These are phyloP conservation scores for Osmoderma eremita DNA, from an alignment of 2,888 invertebrate genomes.

Conservation along the genomic window DNA sequence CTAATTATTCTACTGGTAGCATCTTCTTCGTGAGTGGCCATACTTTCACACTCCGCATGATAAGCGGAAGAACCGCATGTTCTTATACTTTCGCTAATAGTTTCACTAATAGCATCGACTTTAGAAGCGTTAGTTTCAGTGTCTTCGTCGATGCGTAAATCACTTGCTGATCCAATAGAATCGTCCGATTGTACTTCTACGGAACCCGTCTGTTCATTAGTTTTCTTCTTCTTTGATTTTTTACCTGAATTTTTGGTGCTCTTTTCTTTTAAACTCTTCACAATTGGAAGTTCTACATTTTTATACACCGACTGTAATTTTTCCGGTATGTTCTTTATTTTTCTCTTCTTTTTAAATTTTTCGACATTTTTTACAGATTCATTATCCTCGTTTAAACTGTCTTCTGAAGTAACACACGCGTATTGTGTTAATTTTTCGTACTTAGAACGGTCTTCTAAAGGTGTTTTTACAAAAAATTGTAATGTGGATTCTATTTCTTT, in stretches of 20 bases:
- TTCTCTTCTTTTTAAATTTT: slow-evolving; percentile 58
- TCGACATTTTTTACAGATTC: slow-evolving; percentile 60
- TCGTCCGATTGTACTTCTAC: slow-evolving; percentile 70
- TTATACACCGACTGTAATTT: slow-evolving; percentile 68
- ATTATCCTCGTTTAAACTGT: slow-evolving; percentile 64
- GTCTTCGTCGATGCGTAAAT: slow-evolving; percentile 70
- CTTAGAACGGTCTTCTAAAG: slow-evolving; percentile 77
- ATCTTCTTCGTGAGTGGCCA: slow-evolving; percentile 72
- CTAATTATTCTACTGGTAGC: slow-evolving; percentile 65
- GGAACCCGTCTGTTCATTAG: slow-evolving; percentile 50
- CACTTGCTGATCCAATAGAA: slow-evolving; percentile 79
- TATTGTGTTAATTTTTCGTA: slow-evolving; percentile 77
- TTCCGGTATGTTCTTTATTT: slow-evolving; percentile 66
- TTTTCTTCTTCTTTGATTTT: slow-evolving; percentile 53
- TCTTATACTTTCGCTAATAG: slow-evolving; percentile 71
- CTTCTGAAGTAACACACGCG: slow-evolving; percentile 68
- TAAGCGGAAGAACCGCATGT: slow-evolving; percentile 77
- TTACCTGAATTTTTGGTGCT: slow-evolving; percentile 42
- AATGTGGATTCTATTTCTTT: slow-evolving; percentile 58
- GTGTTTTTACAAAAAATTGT: slow-evolving; percentile 70
- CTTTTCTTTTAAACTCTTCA: slow-evolving; percentile 64
- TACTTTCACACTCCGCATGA: slow-evolving; percentile 78
- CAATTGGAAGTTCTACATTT: slow-evolving; percentile 64
- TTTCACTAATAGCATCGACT: slow-evolving; percentile 65
- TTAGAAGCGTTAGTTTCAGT: slow-evolving; percentile 62